Base-by-base conservation (phyloP, 2,888 invertebrate genomes). In the Cephus runcator region DNA sequence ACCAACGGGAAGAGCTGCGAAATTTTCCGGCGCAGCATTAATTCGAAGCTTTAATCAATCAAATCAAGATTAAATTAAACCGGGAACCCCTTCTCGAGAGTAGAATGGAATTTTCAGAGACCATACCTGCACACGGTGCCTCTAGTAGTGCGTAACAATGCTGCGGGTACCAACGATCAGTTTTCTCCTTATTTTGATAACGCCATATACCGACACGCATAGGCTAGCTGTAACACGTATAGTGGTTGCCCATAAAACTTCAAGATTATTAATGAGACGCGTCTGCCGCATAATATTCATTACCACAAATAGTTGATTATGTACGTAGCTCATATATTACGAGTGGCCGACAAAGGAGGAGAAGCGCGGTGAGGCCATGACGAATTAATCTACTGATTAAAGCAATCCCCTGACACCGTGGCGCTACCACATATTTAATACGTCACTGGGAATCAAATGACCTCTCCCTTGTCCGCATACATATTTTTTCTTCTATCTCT, bases 351-450 rank as follows among this genome's bases (percentile, higher is more conserved):
- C 91, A 91, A 91, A 91, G 91, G 88, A 88, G 86, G 87, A 88
- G 86, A 86, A 86, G 86, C 88, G 85, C 87, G 84, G 87, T 86
- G 88, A 86, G 85, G 88, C 88, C 90, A 88, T 91, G 89, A 91
- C 91, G 90, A 90, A 91, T 91, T 91, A 91, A 90, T 91, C 88
- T 90, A 88, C 90, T 91, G 91, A 91, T 91, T 91, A 90, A 91
- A 89, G 90, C 89, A 89, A 90, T 90, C 87, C 87, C 86, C 88
- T 89, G 89, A 89, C 89, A 89, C 87, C 86, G 87, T 86, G 84
- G 83, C 87, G 90, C 90, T 90, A 90, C 90, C 87, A 89, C 89
- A 86, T 87, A 88, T 89, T 90, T 90, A 90, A 90, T 89, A 88
- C 88, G 88, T 89, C 88, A 88, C 88, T 86, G 86, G 85, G 86